A percentile compares a stretch with the other conserved stretches of the same genome.
Conservation (phyloP, 2,888 invertebrate species). For the Quadroppia sp. region DNA sequence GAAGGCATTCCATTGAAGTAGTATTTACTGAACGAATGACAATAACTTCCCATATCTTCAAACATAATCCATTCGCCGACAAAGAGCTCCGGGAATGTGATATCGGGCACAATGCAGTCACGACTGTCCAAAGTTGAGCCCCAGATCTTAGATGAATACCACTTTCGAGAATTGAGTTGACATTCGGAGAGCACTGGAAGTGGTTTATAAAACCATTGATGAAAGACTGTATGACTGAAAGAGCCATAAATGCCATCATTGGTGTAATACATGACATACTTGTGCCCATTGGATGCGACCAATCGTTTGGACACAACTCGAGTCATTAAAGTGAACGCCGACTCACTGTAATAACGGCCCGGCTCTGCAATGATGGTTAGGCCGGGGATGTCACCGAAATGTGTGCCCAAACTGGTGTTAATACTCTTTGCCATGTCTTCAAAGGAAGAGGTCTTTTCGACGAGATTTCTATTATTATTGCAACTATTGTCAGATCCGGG, state of each 20-base stretch:
- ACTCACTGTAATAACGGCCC: conserved; percentile 20
- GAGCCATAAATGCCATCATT: conserved; percentile 28
- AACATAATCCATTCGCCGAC: conserved; percentile 32
- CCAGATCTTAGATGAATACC: not conserved
- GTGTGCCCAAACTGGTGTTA: not conserved
- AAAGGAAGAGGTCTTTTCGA: too few relatives aligned
- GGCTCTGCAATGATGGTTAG: conserved; percentile 19
- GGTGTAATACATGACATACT: conserved; percentile 5
- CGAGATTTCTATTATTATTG: not conserved
- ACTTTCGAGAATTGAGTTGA: not conserved
- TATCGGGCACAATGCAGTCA: not conserved
- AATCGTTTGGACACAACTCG: not conserved
- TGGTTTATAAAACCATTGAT: not conserved
- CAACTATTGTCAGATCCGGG: not conserved
- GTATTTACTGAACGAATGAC: not conserved
- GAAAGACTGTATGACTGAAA: not conserved
- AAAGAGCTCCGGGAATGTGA: not conserved
- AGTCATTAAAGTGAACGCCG: not conserved
- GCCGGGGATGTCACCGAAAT: not conserved
- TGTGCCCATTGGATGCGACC: not conserved
- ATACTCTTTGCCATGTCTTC: not conserved
- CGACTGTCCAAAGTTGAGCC: conserved; percentile 22
- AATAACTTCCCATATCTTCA: conserved; percentile 10
- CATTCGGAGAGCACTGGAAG: not conserved
- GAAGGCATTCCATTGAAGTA: conserved; percentile 31